Evolutionary conservation across 2,888 invertebrate genomes (phyloP), one percentile per base, ranked within the genome.

Genomic region (Boloria euphrosyne): DNA sequence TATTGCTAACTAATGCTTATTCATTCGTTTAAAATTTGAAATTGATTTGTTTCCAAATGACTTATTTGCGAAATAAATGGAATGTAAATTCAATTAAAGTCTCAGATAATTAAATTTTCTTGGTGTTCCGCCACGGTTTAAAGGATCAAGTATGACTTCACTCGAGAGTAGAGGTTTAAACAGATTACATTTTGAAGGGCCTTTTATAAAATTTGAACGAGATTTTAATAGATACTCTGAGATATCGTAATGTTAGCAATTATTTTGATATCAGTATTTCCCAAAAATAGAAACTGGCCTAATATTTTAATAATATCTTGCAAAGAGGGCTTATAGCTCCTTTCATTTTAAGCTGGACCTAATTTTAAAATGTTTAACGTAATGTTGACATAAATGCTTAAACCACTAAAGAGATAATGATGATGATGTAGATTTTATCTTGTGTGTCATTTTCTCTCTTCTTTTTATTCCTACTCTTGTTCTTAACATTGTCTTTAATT

Each of bases 41-140:
- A 38, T 38, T 38, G 31, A 38, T 38, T 38, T 38, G 10, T 38
- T 38, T 10, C 10, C 31, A 10, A 38, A 38, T 44, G 44, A 59
- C 74, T 79, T 82, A 84, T 86, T 80, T 80, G 74, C 76, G 81
- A 83, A 83, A 80, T 80, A 84, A 70, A 78, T 78, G 70, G 76
- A 71, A 75, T 75, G 77, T 78, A 72, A 76, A 82, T 82, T 83
- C 81, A 83, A 86, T 86, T 84, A 83, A 84, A 85, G 85, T 76
- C 84, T 84, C 55, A 53, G 59, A 63, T 58, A 67, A 59, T 67
- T 63, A 62, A 67, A 62, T 67, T 67, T 59, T 55, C 67, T 63
- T 58, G 66, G 58, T 59, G n/a, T 47, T 54, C 16, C 59, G 64
- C 58, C 46, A 43, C 27, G 62, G 51, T 53, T 57, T 31, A 43